Evolutionary conservation across 2,888 invertebrate species (phyloP), one percentile per base, ranked within the genome.

Genomic region (Hermaeophaga mercurialis): DNA sequence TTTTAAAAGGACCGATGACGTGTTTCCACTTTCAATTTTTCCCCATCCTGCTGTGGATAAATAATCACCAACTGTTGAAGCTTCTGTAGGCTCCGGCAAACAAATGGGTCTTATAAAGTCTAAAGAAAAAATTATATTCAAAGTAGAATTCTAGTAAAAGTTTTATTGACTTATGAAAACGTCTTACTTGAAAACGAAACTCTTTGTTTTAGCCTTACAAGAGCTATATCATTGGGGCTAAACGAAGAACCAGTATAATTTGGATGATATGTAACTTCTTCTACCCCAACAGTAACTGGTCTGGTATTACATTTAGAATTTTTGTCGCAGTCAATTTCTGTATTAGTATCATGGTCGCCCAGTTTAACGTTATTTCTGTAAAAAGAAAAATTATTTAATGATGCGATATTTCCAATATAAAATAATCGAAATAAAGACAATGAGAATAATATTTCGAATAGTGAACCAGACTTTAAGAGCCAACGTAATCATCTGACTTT

Each of bases 271-370:
- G 67, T 61, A 0, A 61, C 38, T 50, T 67, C 57, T 55, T 75
- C 73, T 12, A 75, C 61, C 11, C 54, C 66, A 14, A 69, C 56
- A 54, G 73, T 68, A 3, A 73, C 48, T 38, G 69, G 70, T 9
- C 59, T 59, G 18, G 66, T 64, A 55, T 68, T 73, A 60, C 70
- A 73, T 34, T 61, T 59, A 53, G 61, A 9, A n/a, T 41, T 7
- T 24, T 36, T 22, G 12, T 76, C 67, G 62, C 82, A 82, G 66
- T 83, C 82, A 1, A 45, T 53, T 0, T 71, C 74, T 15, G 75
- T 73, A 1, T 61, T 62, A 0, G 73, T 78, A 68, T 82, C 76
- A 69, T 79, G 80, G 68, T 83, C 82, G 1, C 82, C 81, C 1
- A 82, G 71, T 47, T 76, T 62, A 2, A 75, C 71, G 45, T 66